Evolutionary conservation across 2,797 vertebrate genomes (phyloP).

Genomic region (Brotula barbata): DNA sequence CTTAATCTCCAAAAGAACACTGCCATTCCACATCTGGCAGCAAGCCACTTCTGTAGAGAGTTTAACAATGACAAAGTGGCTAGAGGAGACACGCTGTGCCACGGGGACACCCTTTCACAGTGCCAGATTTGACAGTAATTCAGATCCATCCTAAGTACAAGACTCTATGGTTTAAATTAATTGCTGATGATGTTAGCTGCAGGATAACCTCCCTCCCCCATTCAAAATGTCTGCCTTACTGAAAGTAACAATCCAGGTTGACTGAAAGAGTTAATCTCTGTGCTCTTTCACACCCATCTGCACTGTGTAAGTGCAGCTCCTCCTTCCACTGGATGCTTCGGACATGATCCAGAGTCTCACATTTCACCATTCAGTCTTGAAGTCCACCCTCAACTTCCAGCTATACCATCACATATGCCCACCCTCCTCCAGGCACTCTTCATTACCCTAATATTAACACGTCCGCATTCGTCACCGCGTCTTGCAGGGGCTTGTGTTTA

Average conservation of each 20-base stretch:
- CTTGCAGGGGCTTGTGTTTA: conserved; percentile 46
- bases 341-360: conserved; percentile 47
- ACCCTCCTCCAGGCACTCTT: conserved; percentile 29
- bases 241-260: not conserved
- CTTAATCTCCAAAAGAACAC: not conserved
- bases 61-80: not conserved
- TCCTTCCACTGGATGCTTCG: conserved; percentile 49
- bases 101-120: conserved; percentile 5
- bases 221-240: no score
- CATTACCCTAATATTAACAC: conserved; percentile 21
- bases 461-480: conserved; percentile 49
- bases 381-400: not conserved
- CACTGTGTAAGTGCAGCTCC: conserved; percentile 36
- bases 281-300: conserved; percentile 46
- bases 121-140: conserved; percentile 28
- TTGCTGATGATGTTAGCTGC: not conserved
- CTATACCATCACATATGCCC: conserved; percentile 5
- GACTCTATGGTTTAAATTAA: conserved; percentile 35
- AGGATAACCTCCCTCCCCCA: no score
- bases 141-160: conserved; percentile 8
- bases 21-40: conserved; percentile 19
- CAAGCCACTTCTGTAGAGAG: conserved; percentile 9
- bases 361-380: conserved; percentile 46
- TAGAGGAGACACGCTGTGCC: not conserved
- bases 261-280: conserved; percentile 41